Percentiles rank a stretch among this genome's conserved stretches.
Evolutionary conservation across 2,113 vertebrate species (phyloP).

Genomic region (Azemiops feae): DNA sequence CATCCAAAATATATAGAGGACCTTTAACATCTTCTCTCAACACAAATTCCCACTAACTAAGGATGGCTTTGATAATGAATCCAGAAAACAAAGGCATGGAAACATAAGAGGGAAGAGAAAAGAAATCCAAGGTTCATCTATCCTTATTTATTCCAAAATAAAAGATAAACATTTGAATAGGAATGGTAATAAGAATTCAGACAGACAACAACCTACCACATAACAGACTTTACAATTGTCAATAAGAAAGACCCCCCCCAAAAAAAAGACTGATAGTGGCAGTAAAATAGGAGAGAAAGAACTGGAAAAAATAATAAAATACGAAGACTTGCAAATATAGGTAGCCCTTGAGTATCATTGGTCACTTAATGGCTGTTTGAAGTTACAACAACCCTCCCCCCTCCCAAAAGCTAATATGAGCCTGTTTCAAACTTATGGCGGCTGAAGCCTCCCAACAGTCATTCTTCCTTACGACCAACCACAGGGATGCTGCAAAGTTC

Average conservation of each 20-base stretch:
- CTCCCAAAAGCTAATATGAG: not conserved
- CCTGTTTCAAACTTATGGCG: not conserved
- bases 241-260: too few species aligned
- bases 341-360: not conserved
- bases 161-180: not conserved
- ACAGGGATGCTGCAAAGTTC: not conserved
- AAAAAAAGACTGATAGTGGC: not conserved
- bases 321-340: not conserved
- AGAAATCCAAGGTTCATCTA: not conserved
- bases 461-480: not conserved
- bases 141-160: not conserved
- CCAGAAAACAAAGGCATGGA: not conserved
- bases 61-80: not conserved
- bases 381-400: not conserved
- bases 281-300: not conserved
- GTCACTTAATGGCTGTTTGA: not conserved
- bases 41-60: not conserved
- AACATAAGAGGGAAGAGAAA: conserved; percentile 2
- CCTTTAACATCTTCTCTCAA: not conserved
- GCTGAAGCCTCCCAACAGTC: not conserved
- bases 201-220: not conserved
- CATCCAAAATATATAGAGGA: not conserved
- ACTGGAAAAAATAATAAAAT: not conserved
- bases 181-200: not conserved
- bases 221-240: not conserved